Base-by-base conservation (phyloP, 2,113 vertebrate species). In the Nothocercus nigrocapillus region DNA sequence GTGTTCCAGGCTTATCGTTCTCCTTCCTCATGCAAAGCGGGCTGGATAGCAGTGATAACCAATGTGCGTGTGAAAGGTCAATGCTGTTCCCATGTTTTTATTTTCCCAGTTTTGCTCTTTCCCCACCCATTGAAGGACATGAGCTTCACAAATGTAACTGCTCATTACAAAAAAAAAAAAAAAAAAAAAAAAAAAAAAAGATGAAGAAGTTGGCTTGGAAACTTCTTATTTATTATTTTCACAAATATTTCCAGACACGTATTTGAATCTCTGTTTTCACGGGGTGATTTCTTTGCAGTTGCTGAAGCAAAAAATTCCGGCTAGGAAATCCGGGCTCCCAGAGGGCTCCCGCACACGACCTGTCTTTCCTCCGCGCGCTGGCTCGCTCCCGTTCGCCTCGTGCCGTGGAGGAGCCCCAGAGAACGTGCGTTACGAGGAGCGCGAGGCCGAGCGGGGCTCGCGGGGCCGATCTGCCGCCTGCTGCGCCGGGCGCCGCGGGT, bases 331-430 rank as follows among this genome's bases (percentile, higher is more conserved):
- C 1, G 1, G 5, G 44, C 40, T 56, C 74, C 66, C 30, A 32
- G 4, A 27, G 51, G 38, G 14, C 1, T 11, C 12, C 3, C 4
- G 9, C 3, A 3, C 40, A 30, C 2, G 5, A 4, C 8, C 51
- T 1, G 10, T 72, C 25, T 42, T 32, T 78, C 40, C 11, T 27
- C 0, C 53, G 18, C 15, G 42, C 68, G 24, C 21, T 0, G 1
- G 54, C 61, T 58, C 17, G 38, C 53, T 15, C 20, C 19, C 17
- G 25, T 30, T 27, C 21, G 22, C 47, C 34, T 36, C 20, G 34
- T 12, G 25, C 13, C 30, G 12, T 16, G 22, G 51, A 53, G 49
- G 49, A 51, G 45, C 47, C 6, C 7, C 22, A 28, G 68, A 19
- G n/a, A 70, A 34, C 32, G 21, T 27, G n/a, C 17, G 24, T 49